Evolutionary conservation across 2,797 vertebrate genomes (phyloP), one percentile per base, ranked within the genome.

Genomic region (Falco berigora): DNA sequence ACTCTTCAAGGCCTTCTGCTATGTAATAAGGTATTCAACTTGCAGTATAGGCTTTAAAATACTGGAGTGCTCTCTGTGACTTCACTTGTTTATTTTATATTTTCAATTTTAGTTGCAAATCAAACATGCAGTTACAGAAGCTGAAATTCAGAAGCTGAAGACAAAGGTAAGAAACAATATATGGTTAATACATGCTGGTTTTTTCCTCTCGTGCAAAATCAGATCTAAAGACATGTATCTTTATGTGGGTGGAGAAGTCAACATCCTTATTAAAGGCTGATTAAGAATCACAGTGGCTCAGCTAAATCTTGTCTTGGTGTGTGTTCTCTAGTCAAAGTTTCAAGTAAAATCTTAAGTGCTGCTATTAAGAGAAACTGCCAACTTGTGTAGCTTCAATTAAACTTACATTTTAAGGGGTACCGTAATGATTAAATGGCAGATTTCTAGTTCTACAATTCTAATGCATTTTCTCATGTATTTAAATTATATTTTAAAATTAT

Each of bases 61-160:
- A 84, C 79, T 56, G n/a, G 91, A 85, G 84, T 81, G 92, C 84
- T 94, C 89, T 94, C 90, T 95, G 74, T 96, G 94, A 96, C 93
- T 97, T 98, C 94, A 97, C 83, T 96, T 96, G 86, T 95, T 98
- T 96, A 94, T 97, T 97, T 96, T 97, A 66, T 97, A 86, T 97
- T 97, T 98, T 97, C 92, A 95, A 95, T 98, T 98, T 97, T 98
- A 99, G 99, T 98, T 99, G 96, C 99, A 99, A 98, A 99, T 99
- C 98, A 99, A 99, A 98, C 99, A 99, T 98, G 99, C 99, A 67
- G 99, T 99, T 97, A 99, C 99, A 73, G 99, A 99, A 98, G 99
- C 99, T 85, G 99, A 99, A 98, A 99, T 99, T 98, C 99, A 99
- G 98, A 99, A 99, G 98, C 98, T 99, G 81, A 99, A 99, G 98